Evolutionary conservation across 2,888 invertebrate genomes (phyloP), one percentile per base, ranked within the genome.

Genomic region (Meiosimyza decipiens): DNA sequence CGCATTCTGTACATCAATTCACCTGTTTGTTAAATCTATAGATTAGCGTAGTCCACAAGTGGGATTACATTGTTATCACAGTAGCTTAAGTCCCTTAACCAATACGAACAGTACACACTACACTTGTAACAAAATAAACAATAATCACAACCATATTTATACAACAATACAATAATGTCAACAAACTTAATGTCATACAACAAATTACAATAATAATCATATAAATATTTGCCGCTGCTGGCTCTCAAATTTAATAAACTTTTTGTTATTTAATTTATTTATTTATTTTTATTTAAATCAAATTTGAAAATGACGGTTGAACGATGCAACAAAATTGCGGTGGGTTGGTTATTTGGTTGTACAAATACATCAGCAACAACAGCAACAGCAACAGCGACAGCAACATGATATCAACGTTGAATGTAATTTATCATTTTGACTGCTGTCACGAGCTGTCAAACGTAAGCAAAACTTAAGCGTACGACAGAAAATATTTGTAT

Each of bases 381-480:
- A 40, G 9, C 6, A 40, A 9, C 15, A n/a, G 9, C 40, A 40
- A 40, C 40, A 40, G n/a, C n/a, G n/a, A 9, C 40, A 40, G 9
- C 6, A 40, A 9, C 15, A n/a, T 47, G 6, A 11, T 33, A 22
- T 59, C 22, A 68, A 52, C 67, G 18, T 68, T 50, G 22, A 18
- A 59, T 57, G 68, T 59, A 47, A 57, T 68, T 59, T 47, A 57
- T 68, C 68, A 68, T 68, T 59, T 49, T 50, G 28, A 22, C 60
- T 59, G 52, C 50, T 40, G 16, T 52, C n/a, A 28, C 40, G 69
- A 69, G 33, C 59, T 60, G 69, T 59, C 59, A 51, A 12, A 51
- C 60, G 40, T 60, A 15, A n/a, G 33, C 28, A 52, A 28, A 28
- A 6, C 65, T 40, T 40, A 40, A 40, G 9, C 9, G 40, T 40